These are phyloP conservation scores for Corythaeola cristata DNA, from an alignment of 2,113 vertebrate genomes.

Conservation along the genomic window DNA sequence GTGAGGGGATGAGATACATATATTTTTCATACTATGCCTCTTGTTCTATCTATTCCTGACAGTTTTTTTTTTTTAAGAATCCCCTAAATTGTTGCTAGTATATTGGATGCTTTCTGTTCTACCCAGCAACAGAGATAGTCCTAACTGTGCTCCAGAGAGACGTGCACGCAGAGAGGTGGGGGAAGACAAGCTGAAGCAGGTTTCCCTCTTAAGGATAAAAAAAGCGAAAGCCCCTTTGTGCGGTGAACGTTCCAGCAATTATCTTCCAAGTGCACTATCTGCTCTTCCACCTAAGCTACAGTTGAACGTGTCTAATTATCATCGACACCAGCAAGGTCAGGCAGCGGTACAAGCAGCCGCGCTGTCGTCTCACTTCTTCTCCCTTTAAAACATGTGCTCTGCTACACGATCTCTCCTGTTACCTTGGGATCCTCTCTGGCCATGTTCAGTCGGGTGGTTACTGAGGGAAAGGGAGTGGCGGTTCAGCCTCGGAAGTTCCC, in stretches of 20 bases:
- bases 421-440: background rate
- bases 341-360: background rate
- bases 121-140: background rate
- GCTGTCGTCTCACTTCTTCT: background rate
- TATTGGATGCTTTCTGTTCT: background rate
- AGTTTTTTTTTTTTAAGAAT: background rate
- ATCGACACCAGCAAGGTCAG: background rate
- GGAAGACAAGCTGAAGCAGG: background rate
- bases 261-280: background rate
- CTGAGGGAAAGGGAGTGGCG: fast-evolving
- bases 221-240: background rate
- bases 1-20: background rate
- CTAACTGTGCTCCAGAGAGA: background rate
- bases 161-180: background rate
- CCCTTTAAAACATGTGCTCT: background rate
- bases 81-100: background rate
- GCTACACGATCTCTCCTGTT: fast-evolving
- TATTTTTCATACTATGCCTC: background rate
- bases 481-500: background rate
- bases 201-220: background rate
- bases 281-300: background rate
- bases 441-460: background rate
- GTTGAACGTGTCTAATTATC: background rate
- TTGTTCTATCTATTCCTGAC: background rate
- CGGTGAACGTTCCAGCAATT: background rate